Evolutionary conservation across 2,888 invertebrate species (phyloP), one percentile per base, ranked within the genome.

Genomic region (Troides aeacus): DNA sequence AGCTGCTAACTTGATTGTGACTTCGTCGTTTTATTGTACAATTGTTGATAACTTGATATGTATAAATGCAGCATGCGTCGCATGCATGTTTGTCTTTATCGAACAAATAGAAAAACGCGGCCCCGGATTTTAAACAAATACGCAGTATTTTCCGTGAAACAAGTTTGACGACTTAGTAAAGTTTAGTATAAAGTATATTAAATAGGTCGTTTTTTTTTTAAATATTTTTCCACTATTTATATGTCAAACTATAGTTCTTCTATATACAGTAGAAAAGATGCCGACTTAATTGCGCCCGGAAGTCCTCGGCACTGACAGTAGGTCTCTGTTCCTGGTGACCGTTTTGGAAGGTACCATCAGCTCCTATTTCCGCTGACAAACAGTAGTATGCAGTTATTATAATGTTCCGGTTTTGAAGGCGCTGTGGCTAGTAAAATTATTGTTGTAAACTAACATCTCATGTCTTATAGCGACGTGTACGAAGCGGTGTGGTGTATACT

Each of bases 91-190:
- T 24, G 50, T 15, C 4, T 7, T 4, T 24, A 24, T 50, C 23
- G 3, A 50, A 53, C 53, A 60, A 61, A 62, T 42, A 62, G 53
- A 68, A 57, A 62, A 68, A 58, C 57, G n/a, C n/a, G 65, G 30
- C 69, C 65, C 62, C 36, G 53, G 18, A 21, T 59, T 65, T 46
- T n/a, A 18, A 50, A 61, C 64, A 60, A 64, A 69, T 69, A 69
- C 69, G 65, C 62, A 62, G 58, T 69, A 57, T 70, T 65, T 70
- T n/a, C 62, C 46, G 30, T 12, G 39, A 70, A 66, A 66, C 66
- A 6, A 42, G 70, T 70, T 70, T 24, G n/a, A n/a, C 46, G 42
- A 62, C n/a, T 68, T 46, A 21, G 42, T 56, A 57, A 42, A 36
- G 4, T 63, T 17, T 21, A 42, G 42, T 18, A 42, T 57, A 23